Evolutionary conservation across 2,888 invertebrate genomes (phyloP).

Genomic region (Malacosoma neustria): DNA sequence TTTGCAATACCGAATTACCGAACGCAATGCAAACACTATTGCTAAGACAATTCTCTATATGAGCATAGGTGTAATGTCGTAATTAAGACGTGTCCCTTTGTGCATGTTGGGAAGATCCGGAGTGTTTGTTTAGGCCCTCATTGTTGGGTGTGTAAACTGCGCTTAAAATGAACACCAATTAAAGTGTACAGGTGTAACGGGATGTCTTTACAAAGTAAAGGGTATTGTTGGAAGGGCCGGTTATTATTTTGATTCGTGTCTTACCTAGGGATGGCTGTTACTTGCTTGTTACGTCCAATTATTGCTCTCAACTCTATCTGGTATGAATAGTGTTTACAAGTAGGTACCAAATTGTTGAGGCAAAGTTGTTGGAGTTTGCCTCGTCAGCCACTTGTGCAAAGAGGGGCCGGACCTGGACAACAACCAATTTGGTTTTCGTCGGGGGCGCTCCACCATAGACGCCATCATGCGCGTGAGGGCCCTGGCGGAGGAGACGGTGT

Average conservation of each 20-base stretch:
- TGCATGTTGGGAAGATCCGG: constrained; percentile 9
- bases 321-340: too few species aligned
- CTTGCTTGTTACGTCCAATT: too few species aligned
- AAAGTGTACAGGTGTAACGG: neutral
- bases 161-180: neutral
- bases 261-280: too few species aligned
- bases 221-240: neutral
- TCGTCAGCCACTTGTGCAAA: too few species aligned
- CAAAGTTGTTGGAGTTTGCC: too few species aligned
- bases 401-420: too few species aligned
- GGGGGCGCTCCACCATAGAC: too few species aligned
- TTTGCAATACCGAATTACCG: neutral
- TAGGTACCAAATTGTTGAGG: too few species aligned
- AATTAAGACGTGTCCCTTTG: constrained; percentile 10
- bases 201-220: neutral
- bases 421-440: too few species aligned
- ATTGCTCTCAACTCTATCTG: too few species aligned
- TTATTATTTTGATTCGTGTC: neutral
- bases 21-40: neutral
- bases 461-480: too few species aligned
- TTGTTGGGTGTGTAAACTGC: neutral
- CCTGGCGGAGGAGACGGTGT: too few species aligned
- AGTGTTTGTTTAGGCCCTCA: constrained; percentile 1
- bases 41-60: neutral
- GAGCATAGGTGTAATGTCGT: constrained; percentile 5